Percentiles rank a stretch among this genome's conserved stretches.
Conservation (phyloP, 2,113 vertebrate species). For the Casuarius casuarius region DNA sequence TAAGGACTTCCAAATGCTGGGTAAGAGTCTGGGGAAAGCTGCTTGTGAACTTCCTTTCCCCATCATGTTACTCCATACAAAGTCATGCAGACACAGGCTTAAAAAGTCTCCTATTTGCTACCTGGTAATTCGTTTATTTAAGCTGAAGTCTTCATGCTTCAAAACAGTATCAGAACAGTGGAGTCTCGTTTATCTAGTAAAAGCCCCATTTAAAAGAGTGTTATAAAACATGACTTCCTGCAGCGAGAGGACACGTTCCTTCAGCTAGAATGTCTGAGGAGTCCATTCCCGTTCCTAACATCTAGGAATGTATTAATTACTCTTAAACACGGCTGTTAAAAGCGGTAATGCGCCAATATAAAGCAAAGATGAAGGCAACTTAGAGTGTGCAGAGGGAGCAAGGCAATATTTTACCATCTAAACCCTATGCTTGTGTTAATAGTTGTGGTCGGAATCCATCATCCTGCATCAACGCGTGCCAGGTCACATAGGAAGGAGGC, state of each 20-base stretch:
- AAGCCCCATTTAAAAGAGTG: neutral
- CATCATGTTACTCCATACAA: neutral
- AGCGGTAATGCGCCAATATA: neutral
- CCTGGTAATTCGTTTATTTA: neutral
- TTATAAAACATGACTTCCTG: neutral
- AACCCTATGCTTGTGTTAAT: constrained; percentile 32
- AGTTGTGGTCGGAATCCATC: constrained; percentile 17
- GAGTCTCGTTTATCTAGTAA: neutral
- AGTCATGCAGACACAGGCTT: neutral
- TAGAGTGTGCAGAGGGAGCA: neutral
- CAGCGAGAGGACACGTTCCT: neutral
- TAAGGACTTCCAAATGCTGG: neutral
- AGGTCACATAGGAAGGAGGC: neutral
- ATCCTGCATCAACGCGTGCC: neutral
- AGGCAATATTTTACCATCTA: constrained; percentile 40
- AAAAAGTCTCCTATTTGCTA: neutral
- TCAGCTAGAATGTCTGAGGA: neutral
- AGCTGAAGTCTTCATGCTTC: neutral
- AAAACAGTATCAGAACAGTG: neutral
- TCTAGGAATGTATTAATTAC: constrained; percentile 14
- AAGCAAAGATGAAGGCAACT: constrained; percentile 28
- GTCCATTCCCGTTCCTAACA: neutral
- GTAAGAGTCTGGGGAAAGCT: neutral
- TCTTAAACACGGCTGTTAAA: constrained; percentile 5
- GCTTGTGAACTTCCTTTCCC: neutral